Evolutionary conservation across 2,888 invertebrate genomes (phyloP), one percentile per base, ranked within the genome.

Genomic region (Euplexia lucipara): DNA sequence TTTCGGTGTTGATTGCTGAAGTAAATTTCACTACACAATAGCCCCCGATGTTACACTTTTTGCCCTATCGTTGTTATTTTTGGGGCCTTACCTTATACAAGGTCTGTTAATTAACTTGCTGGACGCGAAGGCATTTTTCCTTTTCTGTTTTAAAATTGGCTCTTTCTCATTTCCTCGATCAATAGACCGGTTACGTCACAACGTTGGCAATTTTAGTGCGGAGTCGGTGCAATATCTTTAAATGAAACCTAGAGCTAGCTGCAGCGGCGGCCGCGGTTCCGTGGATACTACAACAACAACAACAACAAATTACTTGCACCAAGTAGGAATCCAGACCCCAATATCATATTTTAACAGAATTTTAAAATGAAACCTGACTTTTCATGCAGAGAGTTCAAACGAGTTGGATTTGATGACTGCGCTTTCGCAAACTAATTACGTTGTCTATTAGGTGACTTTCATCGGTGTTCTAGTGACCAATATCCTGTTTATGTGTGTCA

Each of bases 161-260:
- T 60, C 35, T 70, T 62, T 65, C 62, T 75, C 76, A 75, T 76
- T 76, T 66, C 49, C 64, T 51, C 70, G 70, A 73, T 66, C 75
- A 75, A 79, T 76, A 75, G 54, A 66, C 70, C 60, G 58, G 58
- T 60, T 69, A 49, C 59, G 44, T 48, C 39, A 58, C 67, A 42
- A 37, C 57, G 53, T 45, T 49, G 57, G 60, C 65, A 59, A 71
- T 72, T 67, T 78, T 71, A 79, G 75, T 60, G 59, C 37, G 45
- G 47, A 39, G 56, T 63, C 47, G 59, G 71, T 77, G 83, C 84
- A 88, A 88, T 88, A 86, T 87, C 83, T 86, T 75, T 78, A 85
- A 86, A 89, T 87, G 83, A 88, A 87, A 84, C 80, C 79, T 74
- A 75, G 73, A 77, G 73, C 78, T 75, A 64, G 82, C n/a, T n/a